Evolutionary conservation across 2,113 vertebrate species (phyloP).

Genomic region (human (Homo sapiens)): GRCh38 chr4:58703001-58703500

Average conservation of each 20-base stretch:
- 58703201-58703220: background rate
- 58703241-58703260: background rate
- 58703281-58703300: constrained; percentile 53
- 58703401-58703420: constrained; percentile 34
- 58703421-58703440: constrained; percentile 54
- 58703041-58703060: background rate
- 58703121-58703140: background rate
- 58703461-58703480: background rate
- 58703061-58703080: background rate
- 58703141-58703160: background rate
- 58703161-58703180: background rate
- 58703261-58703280: background rate
- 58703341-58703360: constrained; percentile 42
- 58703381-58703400: background rate
- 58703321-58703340: constrained; percentile 48
- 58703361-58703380: constrained; percentile 48
- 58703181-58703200: background rate
- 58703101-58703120: background rate
- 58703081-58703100: background rate
- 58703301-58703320: constrained; percentile 41
- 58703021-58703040: too few relatives aligned
- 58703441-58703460: constrained; percentile 1
- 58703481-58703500: background rate
- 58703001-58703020: too few relatives aligned
- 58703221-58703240: background rate